Conservation (phyloP, 2,888 invertebrate genomes). For the Macropis europaea region DNA sequence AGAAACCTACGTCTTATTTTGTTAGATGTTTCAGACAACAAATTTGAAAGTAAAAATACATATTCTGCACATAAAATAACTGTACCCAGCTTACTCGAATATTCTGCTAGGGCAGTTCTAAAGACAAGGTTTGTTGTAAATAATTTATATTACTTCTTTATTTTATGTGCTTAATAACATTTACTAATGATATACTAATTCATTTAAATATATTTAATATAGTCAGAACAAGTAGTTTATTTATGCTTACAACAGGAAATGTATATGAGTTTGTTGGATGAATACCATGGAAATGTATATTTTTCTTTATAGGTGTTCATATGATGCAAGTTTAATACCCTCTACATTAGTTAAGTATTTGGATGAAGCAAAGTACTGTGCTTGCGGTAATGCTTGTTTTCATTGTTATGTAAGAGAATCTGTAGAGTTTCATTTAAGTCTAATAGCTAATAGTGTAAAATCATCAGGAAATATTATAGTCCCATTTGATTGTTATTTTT, state of each 20-base stretch:
- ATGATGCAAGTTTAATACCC: constrained; percentile 83
- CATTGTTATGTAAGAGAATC: constrained; percentile 56
- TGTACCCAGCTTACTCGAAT: constrained; percentile 82
- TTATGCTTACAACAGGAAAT: too few species aligned
- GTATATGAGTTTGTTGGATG: too few species aligned
- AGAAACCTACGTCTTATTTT: constrained; percentile 81
- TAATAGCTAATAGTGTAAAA: constrained; percentile 61
- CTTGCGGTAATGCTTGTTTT: constrained; percentile 82
- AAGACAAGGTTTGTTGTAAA: constrained; percentile 73
- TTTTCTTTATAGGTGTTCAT: constrained; percentile 79
- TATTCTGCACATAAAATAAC: constrained; percentile 70
- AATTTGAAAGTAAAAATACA: constrained; percentile 76
- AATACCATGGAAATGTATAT: constrained; percentile 15
- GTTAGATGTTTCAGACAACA: constrained; percentile 83
- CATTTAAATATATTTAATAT: constrained; percentile 7
- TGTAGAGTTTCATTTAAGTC: constrained; percentile 53
- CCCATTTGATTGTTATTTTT: constrained; percentile 84
- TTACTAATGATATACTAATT: not conserved
- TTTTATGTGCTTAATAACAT: not conserved
- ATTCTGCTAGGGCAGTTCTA: constrained; percentile 82
- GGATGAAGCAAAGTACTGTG: constrained; percentile 84
- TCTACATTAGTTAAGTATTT: constrained; percentile 83
- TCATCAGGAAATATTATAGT: constrained; percentile 76
- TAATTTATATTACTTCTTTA: not conserved
- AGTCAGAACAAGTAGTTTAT: too few species aligned